These are phyloP conservation scores for Camponotus fellah DNA, from an alignment of 2,888 invertebrate genomes.

Conservation along the genomic window DNA sequence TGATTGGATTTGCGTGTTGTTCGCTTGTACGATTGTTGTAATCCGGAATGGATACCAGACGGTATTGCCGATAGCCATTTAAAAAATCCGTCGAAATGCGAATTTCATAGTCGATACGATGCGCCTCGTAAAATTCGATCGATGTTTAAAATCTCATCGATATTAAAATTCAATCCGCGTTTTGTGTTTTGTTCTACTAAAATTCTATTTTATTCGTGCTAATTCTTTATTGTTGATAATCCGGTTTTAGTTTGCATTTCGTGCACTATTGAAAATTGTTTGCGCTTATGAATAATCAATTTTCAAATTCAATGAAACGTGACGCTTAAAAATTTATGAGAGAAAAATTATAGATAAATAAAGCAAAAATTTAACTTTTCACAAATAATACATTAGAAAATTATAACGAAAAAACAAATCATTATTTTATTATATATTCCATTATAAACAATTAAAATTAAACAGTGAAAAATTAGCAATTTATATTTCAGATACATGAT, in stretches of 20 bases:
- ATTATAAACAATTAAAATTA: background rate
- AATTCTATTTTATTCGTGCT: conserved; percentile 22
- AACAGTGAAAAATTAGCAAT: background rate
- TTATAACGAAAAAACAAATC: background rate
- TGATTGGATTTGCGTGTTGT: conserved; percentile 20
- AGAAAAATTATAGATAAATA: background rate
- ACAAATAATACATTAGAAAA: background rate
- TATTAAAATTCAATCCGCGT: conserved; percentile 43
- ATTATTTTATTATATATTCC: background rate
- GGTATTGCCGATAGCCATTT: conserved; percentile 13
- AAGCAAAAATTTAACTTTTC: background rate
- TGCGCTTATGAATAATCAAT: conserved; percentile 1
- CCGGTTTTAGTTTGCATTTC: background rate
- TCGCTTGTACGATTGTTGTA: conserved; percentile 37
- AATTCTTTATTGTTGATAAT: too few species aligned
- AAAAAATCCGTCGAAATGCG: conserved; percentile 25
- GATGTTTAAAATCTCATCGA: conserved; percentile 56
- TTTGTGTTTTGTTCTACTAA: conserved; percentile 17
- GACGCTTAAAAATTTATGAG: background rate
- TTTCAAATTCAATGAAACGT: background rate
- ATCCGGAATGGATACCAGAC: background rate
- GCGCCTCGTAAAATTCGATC: conserved; percentile 41
- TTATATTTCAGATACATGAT: background rate
- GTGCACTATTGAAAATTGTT: conserved; percentile 8
- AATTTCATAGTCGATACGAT: conserved; percentile 46